Conservation (phyloP, 1,140 invertebrate genomes). For the Danaus plexippus region DNA sequence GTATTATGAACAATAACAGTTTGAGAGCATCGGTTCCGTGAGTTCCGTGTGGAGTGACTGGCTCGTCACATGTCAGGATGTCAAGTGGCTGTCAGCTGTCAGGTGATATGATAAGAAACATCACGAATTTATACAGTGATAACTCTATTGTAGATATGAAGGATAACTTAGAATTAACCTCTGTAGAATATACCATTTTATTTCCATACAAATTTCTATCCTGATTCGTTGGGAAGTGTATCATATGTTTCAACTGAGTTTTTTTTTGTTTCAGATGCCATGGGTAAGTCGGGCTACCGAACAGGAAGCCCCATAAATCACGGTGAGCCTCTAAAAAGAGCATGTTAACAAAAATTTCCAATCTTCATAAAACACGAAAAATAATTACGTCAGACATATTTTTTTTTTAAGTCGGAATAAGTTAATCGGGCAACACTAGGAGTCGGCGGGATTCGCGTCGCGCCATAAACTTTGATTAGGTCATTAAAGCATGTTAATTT, state of each 20-base stretch:
- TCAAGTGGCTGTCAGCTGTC: slow-evolving; percentile 42
- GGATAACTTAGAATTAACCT: too few species aligned
- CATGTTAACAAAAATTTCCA: slow-evolving; percentile 64
- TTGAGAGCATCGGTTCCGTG: too few species aligned
- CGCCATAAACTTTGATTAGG: slow-evolving; percentile 71
- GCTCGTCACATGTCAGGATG: slow-evolving; percentile 42
- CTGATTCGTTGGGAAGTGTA: too few species aligned
- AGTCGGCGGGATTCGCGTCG: slow-evolving; percentile 66
- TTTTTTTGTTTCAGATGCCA: slow-evolving; percentile 75
- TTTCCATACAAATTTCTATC: too few species aligned
- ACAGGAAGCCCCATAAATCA: slow-evolving; percentile 57
- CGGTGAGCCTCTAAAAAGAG: slow-evolving; percentile 42
- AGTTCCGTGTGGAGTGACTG: slow-evolving; percentile 3
- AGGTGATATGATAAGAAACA: slow-evolving; percentile 11
- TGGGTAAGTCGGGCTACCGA: slow-evolving; percentile 70
- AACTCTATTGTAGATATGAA: too few species aligned
- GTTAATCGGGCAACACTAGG: slow-evolving; percentile 67
- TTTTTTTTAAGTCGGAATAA: slow-evolving; percentile 57
- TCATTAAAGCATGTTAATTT: slow-evolving; percentile 71
- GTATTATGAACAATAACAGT: too few species aligned
- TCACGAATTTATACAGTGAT: too few species aligned
- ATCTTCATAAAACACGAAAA: slow-evolving; percentile 68
- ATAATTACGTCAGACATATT: slow-evolving; percentile 51
- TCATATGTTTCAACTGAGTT: neutral
- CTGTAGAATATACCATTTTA: too few species aligned